Conservation (phyloP, 1,140 invertebrate species). For the Panonychus citri region DNA sequence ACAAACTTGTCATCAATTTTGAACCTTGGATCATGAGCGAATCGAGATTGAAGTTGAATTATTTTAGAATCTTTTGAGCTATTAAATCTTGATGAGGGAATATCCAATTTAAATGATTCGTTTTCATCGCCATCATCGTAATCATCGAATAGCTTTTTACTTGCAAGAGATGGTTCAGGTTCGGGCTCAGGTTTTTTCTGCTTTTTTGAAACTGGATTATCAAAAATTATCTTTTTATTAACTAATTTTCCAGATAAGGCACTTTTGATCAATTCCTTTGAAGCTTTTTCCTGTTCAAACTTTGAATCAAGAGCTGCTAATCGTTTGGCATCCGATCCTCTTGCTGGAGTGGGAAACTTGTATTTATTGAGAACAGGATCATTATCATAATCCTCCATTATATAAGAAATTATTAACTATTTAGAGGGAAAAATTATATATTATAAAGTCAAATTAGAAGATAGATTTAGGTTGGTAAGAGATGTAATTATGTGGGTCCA, state of each 20-base stretch:
- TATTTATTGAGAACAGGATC: too few species aligned
- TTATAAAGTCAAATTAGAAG: too few species aligned
- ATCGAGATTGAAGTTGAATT: constrained; percentile 7
- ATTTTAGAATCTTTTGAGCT: constrained; percentile 2
- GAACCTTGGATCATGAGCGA: constrained; percentile 12
- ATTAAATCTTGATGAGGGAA: not conserved
- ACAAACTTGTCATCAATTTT: constrained; percentile 10
- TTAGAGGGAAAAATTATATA: too few species aligned
- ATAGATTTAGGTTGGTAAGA: too few species aligned
- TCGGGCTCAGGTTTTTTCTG: not conserved
- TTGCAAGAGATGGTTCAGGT: too few species aligned
- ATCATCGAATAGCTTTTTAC: constrained; percentile 27
- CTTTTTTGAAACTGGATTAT: not conserved
- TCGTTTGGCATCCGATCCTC: not conserved
- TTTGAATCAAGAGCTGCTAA: not conserved
- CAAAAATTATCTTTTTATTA: not conserved
- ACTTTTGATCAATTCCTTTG: not conserved
- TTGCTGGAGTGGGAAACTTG: too few species aligned
- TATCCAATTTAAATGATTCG: constrained; percentile 19
- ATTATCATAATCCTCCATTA: too few species aligned
- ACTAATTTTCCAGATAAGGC: not conserved
- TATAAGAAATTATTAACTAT: too few species aligned
- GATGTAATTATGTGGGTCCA: too few species aligned
- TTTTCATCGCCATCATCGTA: constrained; percentile 38
- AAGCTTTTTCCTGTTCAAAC: not conserved